These are phyloP conservation scores for Ceyx erithaca DNA, from an alignment of 2,797 vertebrate genomes.

Conservation along the genomic window DNA sequence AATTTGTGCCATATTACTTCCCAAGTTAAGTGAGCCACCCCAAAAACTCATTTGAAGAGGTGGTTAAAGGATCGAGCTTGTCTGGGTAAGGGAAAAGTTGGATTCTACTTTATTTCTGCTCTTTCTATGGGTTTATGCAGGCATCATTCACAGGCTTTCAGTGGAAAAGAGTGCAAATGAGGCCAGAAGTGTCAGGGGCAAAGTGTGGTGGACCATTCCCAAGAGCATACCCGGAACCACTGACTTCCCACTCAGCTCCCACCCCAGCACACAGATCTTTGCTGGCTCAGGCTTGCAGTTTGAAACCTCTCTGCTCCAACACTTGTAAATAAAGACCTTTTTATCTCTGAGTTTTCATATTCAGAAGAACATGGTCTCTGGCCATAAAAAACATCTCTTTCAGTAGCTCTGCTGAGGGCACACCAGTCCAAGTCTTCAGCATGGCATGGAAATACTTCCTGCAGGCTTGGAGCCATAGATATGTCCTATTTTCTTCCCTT, in stretches of 20 bases:
- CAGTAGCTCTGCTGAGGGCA: background rate
- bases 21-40: fast-evolving
- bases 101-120: background rate
- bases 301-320: background rate
- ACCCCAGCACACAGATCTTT: background rate
- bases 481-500: background rate
- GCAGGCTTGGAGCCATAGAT: background rate
- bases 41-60: background rate
- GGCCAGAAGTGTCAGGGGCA: background rate
- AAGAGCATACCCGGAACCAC: background rate
- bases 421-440: background rate
- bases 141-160: background rate
- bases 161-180: background rate
- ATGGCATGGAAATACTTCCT: background rate
- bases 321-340: background rate
- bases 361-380: background rate
- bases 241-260: background rate
- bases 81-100: background rate
- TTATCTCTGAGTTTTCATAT: background rate
- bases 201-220: background rate
- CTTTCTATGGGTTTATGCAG: background rate
- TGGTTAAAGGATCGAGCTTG: too few species aligned
- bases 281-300: background rate
- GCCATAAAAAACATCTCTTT: background rate
- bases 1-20: fast-evolving